A percentile compares a stretch with the other conserved stretches of the same genome.
Conservation (phyloP, 2,797 vertebrate species). For the Oophaga sylvatica region DNA sequence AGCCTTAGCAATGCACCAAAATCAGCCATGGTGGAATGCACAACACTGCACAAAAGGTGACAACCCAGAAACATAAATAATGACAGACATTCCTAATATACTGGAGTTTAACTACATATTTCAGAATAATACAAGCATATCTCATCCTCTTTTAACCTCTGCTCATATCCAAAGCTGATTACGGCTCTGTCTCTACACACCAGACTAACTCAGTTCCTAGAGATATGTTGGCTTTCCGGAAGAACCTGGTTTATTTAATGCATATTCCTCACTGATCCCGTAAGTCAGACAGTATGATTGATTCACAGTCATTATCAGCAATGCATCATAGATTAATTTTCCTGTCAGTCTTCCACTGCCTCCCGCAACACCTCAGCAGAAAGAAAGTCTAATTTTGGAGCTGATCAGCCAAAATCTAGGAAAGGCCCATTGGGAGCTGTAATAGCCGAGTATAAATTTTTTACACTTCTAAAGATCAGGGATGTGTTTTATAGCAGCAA, state of each 20-base stretch:
- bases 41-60: neutral
- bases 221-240: conserved; percentile 43
- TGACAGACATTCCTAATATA: neutral
- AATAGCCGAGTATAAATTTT: conserved; percentile 43
- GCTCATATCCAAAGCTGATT: conserved; percentile 4
- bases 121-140: neutral
- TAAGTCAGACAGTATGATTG: conserved; percentile 38
- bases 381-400: conserved; percentile 39
- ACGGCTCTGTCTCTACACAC: conserved; percentile 5
- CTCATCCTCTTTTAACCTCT: conserved; percentile 20
- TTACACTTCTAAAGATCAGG: conserved; percentile 34
- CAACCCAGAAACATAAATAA: neutral
- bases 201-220: conserved; percentile 32
- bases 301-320: conserved; percentile 46
- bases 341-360: conserved; percentile 30
- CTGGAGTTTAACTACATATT: conserved; percentile 6
- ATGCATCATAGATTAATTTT: conserved; percentile 33
- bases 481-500: conserved; percentile 40
- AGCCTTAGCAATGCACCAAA: neutral
- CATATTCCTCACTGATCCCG: conserved; percentile 46
- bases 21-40: neutral
- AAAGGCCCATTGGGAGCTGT: conserved; percentile 33
- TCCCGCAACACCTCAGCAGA: conserved; percentile 10
- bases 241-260: conserved; percentile 48
- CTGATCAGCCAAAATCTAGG: conserved; percentile 41